phyloP scores from a whole-genome alignment of 2,797 vertebrate species.

The Thunnus albacares region DNA sequence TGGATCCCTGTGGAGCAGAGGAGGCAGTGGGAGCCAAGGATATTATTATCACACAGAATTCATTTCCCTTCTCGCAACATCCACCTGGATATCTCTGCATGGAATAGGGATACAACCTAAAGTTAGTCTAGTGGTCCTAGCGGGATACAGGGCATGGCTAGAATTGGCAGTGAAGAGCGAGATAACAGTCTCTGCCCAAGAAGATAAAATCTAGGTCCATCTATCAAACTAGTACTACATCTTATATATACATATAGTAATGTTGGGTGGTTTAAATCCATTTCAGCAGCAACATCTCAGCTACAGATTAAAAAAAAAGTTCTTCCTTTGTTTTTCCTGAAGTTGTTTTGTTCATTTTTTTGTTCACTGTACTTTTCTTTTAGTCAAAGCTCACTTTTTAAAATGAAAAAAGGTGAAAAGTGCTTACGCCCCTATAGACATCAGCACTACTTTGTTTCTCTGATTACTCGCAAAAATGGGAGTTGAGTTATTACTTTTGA shows the following conservation, averaged over 20 bases:
- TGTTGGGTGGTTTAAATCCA: neutral
- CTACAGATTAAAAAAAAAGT: no score
- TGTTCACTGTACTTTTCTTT: neutral
- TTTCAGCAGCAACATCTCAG: no score
- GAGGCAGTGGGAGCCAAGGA: constrained; percentile 48
- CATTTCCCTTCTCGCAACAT: constrained; percentile 50
- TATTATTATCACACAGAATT: constrained; percentile 67
- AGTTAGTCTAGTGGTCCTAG: constrained; percentile 43
- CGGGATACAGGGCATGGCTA: constrained; percentile 7
- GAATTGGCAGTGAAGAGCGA: constrained; percentile 1
- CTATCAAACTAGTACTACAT: neutral
- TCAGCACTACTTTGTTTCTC: neutral
- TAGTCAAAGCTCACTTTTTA: neutral
- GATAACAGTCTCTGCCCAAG: constrained; percentile 24
- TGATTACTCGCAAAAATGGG: constrained; percentile 3
- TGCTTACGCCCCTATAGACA: neutral
- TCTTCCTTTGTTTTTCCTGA: neutral
- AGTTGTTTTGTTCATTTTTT: neutral
- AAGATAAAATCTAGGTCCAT: constrained; percentile 17
- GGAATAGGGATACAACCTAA: constrained; percentile 54
- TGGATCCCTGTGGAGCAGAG: constrained; percentile 41
- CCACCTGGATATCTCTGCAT: constrained; percentile 66
- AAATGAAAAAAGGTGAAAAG: neutral
- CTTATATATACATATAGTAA: neutral
- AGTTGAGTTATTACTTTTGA: constrained; percentile 16